Percentiles rank a stretch among this genome's conserved stretches.
phyloP scores from a whole-genome alignment of 2,888 invertebrate genomes.

The Watsonalla binaria region DNA sequence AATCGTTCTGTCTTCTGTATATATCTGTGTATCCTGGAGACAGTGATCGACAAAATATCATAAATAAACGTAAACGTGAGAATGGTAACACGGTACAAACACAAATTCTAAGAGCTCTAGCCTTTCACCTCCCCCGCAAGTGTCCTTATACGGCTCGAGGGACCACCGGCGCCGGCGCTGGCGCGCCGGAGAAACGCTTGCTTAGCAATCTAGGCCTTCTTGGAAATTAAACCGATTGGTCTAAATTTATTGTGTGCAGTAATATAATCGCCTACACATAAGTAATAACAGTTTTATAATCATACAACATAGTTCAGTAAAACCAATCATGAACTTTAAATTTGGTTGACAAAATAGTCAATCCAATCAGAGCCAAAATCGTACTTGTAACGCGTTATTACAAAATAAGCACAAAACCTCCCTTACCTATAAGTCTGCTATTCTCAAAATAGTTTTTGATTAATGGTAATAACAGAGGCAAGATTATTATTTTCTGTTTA shows the following conservation, averaged over 20 bases:
- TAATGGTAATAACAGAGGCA: too few relatives aligned
- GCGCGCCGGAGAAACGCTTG: slow-evolving; percentile 20
- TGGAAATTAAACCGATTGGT: slow-evolving; percentile 4
- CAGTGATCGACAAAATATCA: slow-evolving; percentile 9
- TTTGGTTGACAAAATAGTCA: too few relatives aligned
- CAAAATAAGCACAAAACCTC: too few relatives aligned
- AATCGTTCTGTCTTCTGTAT: too few relatives aligned
- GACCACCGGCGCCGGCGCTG: slow-evolving; percentile 40
- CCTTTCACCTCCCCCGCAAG: slow-evolving; percentile 56
- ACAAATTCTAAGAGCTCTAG: slow-evolving; percentile 29
- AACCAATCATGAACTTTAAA: too few relatives aligned
- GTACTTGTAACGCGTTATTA: too few relatives aligned
- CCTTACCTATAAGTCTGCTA: too few relatives aligned
- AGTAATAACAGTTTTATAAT: too few relatives aligned
- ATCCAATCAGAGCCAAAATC: too few relatives aligned
- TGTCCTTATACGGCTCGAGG: slow-evolving; percentile 38
- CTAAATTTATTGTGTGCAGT: not conserved
- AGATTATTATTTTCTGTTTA: too few relatives aligned
- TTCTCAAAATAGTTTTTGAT: too few relatives aligned
- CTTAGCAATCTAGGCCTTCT: slow-evolving; percentile 10
- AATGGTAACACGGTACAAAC: slow-evolving; percentile 38
- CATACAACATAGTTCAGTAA: too few relatives aligned
- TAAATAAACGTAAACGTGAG: slow-evolving; percentile 34
- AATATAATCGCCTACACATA: not conserved
- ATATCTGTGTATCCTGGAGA: slow-evolving; percentile 7